These are phyloP conservation scores for Odontomachus brunneus DNA, from an alignment of 1,140 invertebrate species.

Conservation along the genomic window DNA sequence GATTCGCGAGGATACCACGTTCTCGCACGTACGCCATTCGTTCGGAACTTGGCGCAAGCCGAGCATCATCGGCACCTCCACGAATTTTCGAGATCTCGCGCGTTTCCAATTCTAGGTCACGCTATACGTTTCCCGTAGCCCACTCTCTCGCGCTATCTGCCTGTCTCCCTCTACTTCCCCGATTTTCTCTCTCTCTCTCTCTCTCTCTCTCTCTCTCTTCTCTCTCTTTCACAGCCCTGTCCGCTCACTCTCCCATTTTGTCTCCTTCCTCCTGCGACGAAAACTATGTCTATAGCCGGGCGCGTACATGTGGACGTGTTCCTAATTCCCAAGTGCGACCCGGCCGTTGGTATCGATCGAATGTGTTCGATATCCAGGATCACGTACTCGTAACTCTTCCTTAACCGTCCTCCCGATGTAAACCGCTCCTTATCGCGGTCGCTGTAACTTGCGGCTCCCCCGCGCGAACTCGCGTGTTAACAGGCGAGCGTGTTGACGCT, in stretches of 20 bases:
- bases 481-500: constrained; percentile 62
- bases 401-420: constrained; percentile 65
- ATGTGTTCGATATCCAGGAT: constrained; percentile 68
- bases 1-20: constrained; percentile 12
- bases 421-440: constrained; percentile 68
- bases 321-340: constrained; percentile 66
- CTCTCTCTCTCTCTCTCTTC: neutral
- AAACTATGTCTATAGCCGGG: constrained; percentile 54
- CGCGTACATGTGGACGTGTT: constrained; percentile 62
- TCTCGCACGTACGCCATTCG: constrained; percentile 50
- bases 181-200: too few relatives aligned
- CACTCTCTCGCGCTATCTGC: neutral
- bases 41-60: constrained; percentile 48
- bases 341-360: constrained; percentile 61
- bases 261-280: constrained; percentile 36
- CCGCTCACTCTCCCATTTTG: constrained; percentile 11
- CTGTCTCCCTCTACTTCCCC: too few relatives aligned
- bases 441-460: constrained; percentile 51
- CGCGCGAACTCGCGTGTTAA: constrained; percentile 62
- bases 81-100: constrained; percentile 46
- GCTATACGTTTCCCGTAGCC: constrained; percentile 40
- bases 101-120: constrained; percentile 40
- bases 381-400: constrained; percentile 72
- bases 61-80: constrained; percentile 30
- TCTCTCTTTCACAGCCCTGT: constrained; percentile 7